phyloP scores from a whole-genome alignment of 2,797 vertebrate species.

The Intellagama lesueurii region DNA sequence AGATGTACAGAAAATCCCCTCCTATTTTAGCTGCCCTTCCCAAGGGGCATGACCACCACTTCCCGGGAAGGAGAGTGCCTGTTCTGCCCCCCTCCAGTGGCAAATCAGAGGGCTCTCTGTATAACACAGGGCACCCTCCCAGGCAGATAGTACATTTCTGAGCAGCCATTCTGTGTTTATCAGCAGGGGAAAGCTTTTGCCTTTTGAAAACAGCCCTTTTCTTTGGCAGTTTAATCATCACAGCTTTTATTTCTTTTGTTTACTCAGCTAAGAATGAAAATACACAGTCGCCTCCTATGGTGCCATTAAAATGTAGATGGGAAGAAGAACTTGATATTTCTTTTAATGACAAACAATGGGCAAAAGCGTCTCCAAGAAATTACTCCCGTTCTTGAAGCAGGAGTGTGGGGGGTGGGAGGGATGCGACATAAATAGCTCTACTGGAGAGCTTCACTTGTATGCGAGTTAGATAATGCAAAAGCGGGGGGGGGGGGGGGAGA shows the following conservation, averaged over 20 bases:
- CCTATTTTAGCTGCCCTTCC: not conserved
- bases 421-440: not conserved
- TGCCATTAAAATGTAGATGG: constrained; percentile 29
- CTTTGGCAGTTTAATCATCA: constrained; percentile 17
- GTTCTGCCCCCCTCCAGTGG: not conserved
- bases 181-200: constrained; percentile 4
- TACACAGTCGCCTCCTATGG: constrained; percentile 11
- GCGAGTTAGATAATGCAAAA: not conserved
- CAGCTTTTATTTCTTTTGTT: constrained; percentile 30
- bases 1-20: not conserved
- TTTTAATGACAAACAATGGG: constrained; percentile 22
- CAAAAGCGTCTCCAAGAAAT: constrained; percentile 6
- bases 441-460: not conserved
- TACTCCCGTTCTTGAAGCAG: not conserved
- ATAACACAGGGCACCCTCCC: not conserved
- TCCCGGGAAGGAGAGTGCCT: not conserved
- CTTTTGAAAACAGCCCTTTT: not conserved
- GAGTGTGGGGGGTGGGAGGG: not conserved
- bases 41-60: not conserved
- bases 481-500: too few relatives aligned
- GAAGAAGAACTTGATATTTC: constrained; percentile 26
- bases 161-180: not conserved
- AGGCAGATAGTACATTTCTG: not conserved
- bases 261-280: constrained; percentile 26
- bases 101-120: not conserved